These are phyloP conservation scores for Crocidura indochinensis DNA, from an alignment of 2,797 vertebrate species.

Conservation along the genomic window DNA sequence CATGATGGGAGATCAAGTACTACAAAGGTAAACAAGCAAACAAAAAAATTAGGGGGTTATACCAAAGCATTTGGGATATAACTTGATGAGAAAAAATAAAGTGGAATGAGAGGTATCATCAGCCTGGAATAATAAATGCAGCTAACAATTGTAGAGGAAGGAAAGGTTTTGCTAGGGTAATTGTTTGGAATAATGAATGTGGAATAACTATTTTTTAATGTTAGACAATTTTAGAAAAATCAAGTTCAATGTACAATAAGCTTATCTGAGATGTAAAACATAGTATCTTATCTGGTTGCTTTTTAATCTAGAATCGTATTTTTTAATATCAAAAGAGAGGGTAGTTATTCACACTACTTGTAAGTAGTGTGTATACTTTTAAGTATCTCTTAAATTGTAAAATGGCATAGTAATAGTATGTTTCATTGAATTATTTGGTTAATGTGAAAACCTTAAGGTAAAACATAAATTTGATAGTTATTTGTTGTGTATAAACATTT, in stretches of 20 bases:
- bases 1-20: constrained; percentile 5
- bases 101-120: background rate
- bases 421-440: background rate
- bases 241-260: background rate
- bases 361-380: too few species aligned
- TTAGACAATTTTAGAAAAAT: constrained; percentile 24
- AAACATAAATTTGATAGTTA: background rate
- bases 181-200: background rate
- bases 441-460: background rate
- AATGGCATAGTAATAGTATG: background rate
- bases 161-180: background rate
- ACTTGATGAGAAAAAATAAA: background rate
- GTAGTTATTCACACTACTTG: background rate
- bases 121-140: constrained; percentile 1
- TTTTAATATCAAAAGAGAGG: constrained; percentile 4
- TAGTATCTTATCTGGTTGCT: background rate
- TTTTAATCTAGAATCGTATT: constrained; percentile 35
- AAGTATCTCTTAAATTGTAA: background rate
- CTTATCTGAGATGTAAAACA: constrained; percentile 12
- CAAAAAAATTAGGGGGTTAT: background rate
- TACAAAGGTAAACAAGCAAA: constrained; percentile 71
- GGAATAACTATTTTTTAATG: background rate
- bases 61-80: background rate
- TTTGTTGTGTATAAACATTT: too few species aligned
- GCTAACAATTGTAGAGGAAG: background rate